Evolutionary conservation across 2,113 vertebrate genomes (phyloP), one percentile per base, ranked within the genome.

Genomic region (Formicarius rufipectus): DNA sequence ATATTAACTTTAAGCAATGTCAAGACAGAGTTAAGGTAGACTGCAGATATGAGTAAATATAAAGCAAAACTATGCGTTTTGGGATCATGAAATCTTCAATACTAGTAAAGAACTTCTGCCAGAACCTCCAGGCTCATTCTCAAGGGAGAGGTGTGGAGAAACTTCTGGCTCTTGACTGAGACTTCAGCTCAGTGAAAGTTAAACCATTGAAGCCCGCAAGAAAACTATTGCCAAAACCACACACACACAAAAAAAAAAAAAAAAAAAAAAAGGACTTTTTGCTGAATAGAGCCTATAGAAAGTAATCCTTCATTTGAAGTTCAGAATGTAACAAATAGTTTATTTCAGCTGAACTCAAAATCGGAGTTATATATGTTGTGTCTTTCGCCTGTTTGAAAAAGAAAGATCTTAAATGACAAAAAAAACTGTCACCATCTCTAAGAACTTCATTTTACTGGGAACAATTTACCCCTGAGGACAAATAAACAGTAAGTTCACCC

Each of bases 101-200:
- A 60, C 74, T 90, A 91, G 95, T 93, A 90, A 85, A 96, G 56
- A 88, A 30, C 68, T 49, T 80, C 63, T 96, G 95, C 96, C 91
- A 96, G 83, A 92, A 73, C 77, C 74, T 95, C 69, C 71, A 67
- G 68, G 53, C 64, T 97, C 87, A 87, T 82, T 91, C 93, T 96
- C 93, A 49, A 49, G 93, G 80, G 90, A 84, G 94, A 91, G 77
- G 47, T 93, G 80, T 93, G 89, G 93, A 90, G 93, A 96, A 84
- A 95, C 66, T 93, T 97, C 95, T 94, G 91, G 94, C 95, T 96
- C 95, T 92, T 91, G 75, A 89, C 40, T 94, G 81, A 96, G 94
- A 84, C 80, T 96, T 94, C 90, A 56, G 49, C 89, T 96, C 93
- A 84, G 90, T 89, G 78, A 92, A 98, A 96, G 74, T 87, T 95